Evolutionary conservation across 2,888 invertebrate genomes (phyloP).

Genomic region (Carcina quercana): DNA sequence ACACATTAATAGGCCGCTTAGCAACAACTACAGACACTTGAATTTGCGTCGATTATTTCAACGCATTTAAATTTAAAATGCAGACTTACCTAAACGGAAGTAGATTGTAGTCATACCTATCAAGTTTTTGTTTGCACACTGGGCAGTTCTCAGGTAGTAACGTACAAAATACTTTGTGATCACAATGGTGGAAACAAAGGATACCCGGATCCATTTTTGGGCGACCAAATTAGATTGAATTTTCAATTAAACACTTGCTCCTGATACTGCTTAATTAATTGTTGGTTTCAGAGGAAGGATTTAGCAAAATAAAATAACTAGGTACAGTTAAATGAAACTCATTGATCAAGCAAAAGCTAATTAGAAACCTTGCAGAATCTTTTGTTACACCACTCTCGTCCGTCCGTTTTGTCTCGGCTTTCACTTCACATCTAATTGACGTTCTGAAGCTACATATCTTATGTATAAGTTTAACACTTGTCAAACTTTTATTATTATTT

Average conservation of each 20-base stretch:
- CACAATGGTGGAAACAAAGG: constrained; percentile 93
- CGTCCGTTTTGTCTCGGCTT: no score
- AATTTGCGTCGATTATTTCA: no score
- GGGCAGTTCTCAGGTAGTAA: constrained; percentile 85
- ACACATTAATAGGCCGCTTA: constrained; percentile 47
- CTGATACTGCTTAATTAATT: constrained; percentile 16
- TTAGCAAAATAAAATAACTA: constrained; percentile 25
- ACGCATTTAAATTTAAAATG: not conserved
- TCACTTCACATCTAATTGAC: no score
- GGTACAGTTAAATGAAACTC: constrained; percentile 26
- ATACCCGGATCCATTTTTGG: constrained; percentile 83
- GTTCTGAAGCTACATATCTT: no score
- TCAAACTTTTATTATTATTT: no score
- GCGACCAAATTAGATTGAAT: constrained; percentile 26
- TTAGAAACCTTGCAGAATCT: constrained; percentile 30
- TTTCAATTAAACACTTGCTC: constrained; percentile 38
- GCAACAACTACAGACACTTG: constrained; percentile 48
- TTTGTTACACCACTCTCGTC: constrained; percentile 46
- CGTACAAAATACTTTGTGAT: constrained; percentile 87
- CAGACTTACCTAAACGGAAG: constrained; percentile 82
- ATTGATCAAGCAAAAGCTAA: constrained; percentile 43
- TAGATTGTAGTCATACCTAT: constrained; percentile 77
- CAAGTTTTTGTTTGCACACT: constrained; percentile 77
- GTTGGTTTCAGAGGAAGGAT: constrained; percentile 20
- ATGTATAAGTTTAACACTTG: no score